A percentile compares a stretch with the other conserved stretches of the same genome.
phyloP scores from a whole-genome alignment of 2,113 vertebrate genomes.

The Rhea pennata region DNA sequence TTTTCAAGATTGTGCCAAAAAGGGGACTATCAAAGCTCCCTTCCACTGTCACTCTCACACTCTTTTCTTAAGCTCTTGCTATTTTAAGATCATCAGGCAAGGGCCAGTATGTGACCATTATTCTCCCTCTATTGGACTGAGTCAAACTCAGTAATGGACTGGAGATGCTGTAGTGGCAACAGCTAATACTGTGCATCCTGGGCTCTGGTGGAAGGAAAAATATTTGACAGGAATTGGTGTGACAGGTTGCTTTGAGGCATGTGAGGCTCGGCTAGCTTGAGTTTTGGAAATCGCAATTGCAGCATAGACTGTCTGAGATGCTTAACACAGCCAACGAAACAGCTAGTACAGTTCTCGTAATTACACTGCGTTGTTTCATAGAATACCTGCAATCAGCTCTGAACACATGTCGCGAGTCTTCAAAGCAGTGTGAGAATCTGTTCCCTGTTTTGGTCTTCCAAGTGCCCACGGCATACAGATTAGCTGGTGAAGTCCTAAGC shows the following conservation, averaged over 20 bases:
- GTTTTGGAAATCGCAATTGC: background rate
- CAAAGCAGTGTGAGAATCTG: background rate
- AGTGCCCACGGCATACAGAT: accelerated
- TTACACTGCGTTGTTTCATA: background rate
- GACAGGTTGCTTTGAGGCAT: background rate
- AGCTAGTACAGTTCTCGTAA: background rate
- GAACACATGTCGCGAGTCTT: background rate
- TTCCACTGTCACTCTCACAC: background rate
- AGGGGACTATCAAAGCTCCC: background rate
- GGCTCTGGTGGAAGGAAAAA: background rate
- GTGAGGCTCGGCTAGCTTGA: background rate
- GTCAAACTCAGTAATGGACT: background rate
- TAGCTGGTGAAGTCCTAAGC: background rate
- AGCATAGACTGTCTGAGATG: background rate
- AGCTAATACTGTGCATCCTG: accelerated
- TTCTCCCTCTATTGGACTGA: background rate
- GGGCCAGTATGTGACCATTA: background rate
- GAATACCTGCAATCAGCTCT: accelerated
- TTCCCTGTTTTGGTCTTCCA: background rate
- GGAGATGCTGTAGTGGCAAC: background rate
- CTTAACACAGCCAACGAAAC: background rate
- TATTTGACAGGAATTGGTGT: background rate
- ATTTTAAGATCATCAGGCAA: background rate
- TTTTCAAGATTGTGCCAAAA: background rate
- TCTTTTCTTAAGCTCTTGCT: background rate